Base-by-base conservation (phyloP, 2,888 invertebrate genomes). In the Acanthoscelides obtectus region DNA sequence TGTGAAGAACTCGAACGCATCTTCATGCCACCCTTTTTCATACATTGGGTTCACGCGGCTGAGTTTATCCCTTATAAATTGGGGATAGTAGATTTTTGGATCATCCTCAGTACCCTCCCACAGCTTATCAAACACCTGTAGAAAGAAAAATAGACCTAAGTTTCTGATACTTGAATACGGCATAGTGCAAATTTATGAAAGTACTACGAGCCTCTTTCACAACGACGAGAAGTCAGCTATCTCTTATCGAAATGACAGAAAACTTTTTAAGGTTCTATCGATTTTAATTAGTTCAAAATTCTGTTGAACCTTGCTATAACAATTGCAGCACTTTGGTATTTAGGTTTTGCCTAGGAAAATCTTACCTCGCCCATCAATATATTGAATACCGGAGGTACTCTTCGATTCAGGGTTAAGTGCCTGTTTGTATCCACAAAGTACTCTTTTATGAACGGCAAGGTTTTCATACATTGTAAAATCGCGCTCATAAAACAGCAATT, bases 401-500 rank as follows among this genome's bases (percentile, higher is more conserved):
- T 74, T 19, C 74, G 76, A 45, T 92, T 86, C 78, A 90, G 88
- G 70, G 89, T 89, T 72, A 88, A 83, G 4, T 94, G 95, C 76
- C 87, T 87, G 75, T 92, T 92, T 70, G 90, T 89, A 79, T 91
- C 89, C 84, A 97, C 70, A 67, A 71, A 95, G 86, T 94, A 95
- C 8, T 90, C 88, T 69, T 91, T 90, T 71, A 98, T 87, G 12
- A 90, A 88, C 12, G 90, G 90, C 0, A 96, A 93, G 86, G 96
- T 95, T 85, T 94, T 94, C 69, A 98, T 87, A 81, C 97, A 97
- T 85, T 98, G 98, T 74, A 98, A 89, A 75, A 96, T 93, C 68
- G 96, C 94, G 87, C 97, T 98, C 97, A 98, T 96, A 84, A 97
- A 98, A 86, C 98, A 98, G 0, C 97, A 97, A 87, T 98, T 98